Conservation (phyloP, 2,797 vertebrate species). For the Phrynocephalus vlangalii region DNA sequence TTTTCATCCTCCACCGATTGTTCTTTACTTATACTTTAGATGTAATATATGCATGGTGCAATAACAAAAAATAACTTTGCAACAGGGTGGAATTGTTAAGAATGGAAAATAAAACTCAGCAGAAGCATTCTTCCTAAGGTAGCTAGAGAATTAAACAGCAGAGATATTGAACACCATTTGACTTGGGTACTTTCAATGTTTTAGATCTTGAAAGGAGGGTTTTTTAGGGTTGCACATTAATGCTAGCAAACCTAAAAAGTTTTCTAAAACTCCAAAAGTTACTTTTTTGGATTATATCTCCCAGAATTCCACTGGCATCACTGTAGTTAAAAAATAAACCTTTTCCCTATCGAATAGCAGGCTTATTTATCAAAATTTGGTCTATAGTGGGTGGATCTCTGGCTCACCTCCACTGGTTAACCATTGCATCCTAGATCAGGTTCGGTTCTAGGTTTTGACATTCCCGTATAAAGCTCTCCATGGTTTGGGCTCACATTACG, state of each 20-base stretch:
- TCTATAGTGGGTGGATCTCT: not conserved
- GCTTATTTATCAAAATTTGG: not conserved
- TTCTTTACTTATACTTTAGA: constrained; percentile 63
- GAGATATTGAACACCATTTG: constrained; percentile 45
- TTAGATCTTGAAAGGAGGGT: no score
- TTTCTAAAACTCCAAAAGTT: no score
- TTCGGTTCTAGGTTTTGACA: no score
- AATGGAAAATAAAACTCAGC: constrained; percentile 47
- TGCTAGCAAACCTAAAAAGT: no score
- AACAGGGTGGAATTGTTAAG: constrained; percentile 50
- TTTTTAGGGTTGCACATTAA: no score
- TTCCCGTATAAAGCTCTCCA: no score
- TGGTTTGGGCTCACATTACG: no score
- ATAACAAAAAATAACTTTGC: constrained; percentile 55
- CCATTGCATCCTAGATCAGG: no score
- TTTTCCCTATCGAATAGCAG: not conserved
- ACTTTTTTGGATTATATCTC: no score
- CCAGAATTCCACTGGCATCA: no score
- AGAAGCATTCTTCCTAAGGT: constrained; percentile 53
- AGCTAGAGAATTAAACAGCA: constrained; percentile 59
- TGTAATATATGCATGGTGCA: constrained; percentile 49
- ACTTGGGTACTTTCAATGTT: not conserved
- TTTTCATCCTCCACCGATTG: constrained; percentile 58
- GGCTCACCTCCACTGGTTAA: no score
- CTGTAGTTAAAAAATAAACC: not conserved